Conservation (phyloP, 1,140 invertebrate species). For the Drosophila biarmipes region DNA sequence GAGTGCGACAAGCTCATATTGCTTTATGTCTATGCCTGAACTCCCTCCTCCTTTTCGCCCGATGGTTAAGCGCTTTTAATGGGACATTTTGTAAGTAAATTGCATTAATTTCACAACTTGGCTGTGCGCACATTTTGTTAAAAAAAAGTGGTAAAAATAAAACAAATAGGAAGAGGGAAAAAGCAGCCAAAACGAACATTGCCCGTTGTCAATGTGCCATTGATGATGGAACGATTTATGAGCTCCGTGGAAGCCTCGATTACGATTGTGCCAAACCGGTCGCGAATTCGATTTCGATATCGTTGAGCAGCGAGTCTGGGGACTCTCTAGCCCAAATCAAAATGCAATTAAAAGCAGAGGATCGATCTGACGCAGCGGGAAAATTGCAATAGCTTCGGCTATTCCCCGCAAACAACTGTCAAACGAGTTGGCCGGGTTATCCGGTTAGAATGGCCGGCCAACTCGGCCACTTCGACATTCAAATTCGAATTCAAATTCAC, state of each 20-base stretch:
- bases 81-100: constrained; percentile 78
- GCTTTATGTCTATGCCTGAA: constrained; percentile 30
- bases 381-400: constrained; percentile 19
- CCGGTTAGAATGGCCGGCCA: constrained; percentile 1
- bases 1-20: constrained; percentile 70
- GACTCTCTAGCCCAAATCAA: constrained; percentile 34
- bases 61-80: constrained; percentile 67
- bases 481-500: neutral
- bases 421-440: constrained; percentile 4
- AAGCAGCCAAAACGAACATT: constrained; percentile 37
- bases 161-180: constrained; percentile 10
- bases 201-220: constrained; percentile 72
- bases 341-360: constrained; percentile 71
- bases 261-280: constrained; percentile 54
- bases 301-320: neutral
- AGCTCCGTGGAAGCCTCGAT: constrained; percentile 28
- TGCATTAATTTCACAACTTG: constrained; percentile 75
- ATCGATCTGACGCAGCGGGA: constrained; percentile 17
- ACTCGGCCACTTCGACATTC: neutral
- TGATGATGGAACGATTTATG: constrained; percentile 77
- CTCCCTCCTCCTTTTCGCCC: neutral
- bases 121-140: constrained; percentile 4
- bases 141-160: neutral
- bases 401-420: constrained; percentile 19
- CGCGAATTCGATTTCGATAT: constrained; percentile 54